These are phyloP conservation scores for Maccullochella peelii DNA, from an alignment of 2,113 vertebrate genomes.

Conservation along the genomic window DNA sequence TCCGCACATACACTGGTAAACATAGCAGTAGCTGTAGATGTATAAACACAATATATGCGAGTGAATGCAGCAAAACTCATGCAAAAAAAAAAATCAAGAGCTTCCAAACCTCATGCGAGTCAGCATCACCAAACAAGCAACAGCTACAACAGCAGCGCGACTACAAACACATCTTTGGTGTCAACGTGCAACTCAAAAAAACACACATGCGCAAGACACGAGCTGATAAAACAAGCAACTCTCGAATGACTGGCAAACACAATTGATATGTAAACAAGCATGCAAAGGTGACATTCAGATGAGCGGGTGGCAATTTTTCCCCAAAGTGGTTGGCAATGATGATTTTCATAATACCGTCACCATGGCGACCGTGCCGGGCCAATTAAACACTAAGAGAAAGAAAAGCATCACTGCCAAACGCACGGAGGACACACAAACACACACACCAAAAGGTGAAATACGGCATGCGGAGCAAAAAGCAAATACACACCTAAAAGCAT, in stretches of 20 bases:
- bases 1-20: background rate
- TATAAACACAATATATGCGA: background rate
- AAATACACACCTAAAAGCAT: constrained; percentile 41
- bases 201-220: constrained; percentile 51
- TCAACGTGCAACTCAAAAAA: constrained; percentile 39
- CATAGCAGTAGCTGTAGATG: background rate
- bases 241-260: constrained; percentile 12
- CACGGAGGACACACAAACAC: constrained; percentile 24
- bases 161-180: constrained; percentile 36
- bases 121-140: constrained; percentile 4
- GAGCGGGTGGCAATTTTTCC: constrained; percentile 34
- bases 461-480: constrained; percentile 58
- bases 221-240: constrained; percentile 9
- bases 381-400: constrained; percentile 23
- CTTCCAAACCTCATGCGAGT: constrained; percentile 23
- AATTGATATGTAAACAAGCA: constrained; percentile 50
- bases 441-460: constrained; percentile 9
- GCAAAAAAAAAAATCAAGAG: constrained; percentile 13
- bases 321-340: constrained; percentile 65
- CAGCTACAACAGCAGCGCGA: constrained; percentile 33
- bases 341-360: constrained; percentile 48
- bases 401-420: constrained; percentile 70
- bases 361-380: constrained; percentile 32
- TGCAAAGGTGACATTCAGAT: constrained; percentile 61
- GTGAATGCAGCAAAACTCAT: constrained; percentile 26